These are phyloP conservation scores for Choristoneura fumiferana DNA, from an alignment of 1,140 invertebrate genomes.

Conservation along the genomic window DNA sequence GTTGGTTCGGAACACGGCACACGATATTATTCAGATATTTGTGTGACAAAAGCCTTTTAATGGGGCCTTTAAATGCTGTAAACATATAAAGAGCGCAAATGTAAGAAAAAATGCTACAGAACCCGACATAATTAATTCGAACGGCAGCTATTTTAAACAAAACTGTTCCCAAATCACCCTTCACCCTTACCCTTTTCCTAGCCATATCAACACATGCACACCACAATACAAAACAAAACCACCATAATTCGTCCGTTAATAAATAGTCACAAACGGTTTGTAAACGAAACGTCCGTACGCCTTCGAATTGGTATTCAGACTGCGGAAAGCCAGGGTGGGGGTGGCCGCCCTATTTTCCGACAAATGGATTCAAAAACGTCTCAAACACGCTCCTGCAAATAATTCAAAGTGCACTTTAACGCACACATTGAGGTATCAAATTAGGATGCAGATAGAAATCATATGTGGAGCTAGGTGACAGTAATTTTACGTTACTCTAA, in stretches of 20 bases:
- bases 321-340: slow-evolving; percentile 13
- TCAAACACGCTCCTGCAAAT: background rate
- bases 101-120: no score
- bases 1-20: background rate
- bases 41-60: no score
- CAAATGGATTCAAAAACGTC: slow-evolving; percentile 4
- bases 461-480: background rate
- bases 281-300: slow-evolving; percentile 2
- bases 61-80: no score
- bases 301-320: background rate
- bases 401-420: slow-evolving; percentile 1
- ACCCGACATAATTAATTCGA: no score
- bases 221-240: background rate
- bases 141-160: no score
- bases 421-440: background rate
- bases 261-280: background rate
- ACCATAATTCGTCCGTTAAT: background rate
- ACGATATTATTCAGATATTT: background rate
- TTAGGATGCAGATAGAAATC: background rate
- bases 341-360: slow-evolving; percentile 12
- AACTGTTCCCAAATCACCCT: slow-evolving; percentile 25
- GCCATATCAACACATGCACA: slow-evolving; percentile 46
- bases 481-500: background rate
- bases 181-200: slow-evolving; percentile 63
- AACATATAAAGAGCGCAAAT: background rate